A percentile compares a stretch with the other conserved stretches of the same genome.
phyloP scores from a whole-genome alignment of 2,888 invertebrate genomes.

The Junonia oenone region DNA sequence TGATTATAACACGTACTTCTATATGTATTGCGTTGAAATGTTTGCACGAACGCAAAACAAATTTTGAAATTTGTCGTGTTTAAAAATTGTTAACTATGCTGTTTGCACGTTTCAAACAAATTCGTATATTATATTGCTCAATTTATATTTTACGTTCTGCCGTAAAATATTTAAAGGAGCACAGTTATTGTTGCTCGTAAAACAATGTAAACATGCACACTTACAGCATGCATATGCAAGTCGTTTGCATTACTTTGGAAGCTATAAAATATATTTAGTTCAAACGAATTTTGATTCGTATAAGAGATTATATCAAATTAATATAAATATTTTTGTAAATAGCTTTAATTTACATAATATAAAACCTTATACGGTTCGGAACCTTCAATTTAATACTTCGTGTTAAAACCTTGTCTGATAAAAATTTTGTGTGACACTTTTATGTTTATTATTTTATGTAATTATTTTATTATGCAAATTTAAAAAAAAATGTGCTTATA shows the following conservation, averaged over 20 bases:
- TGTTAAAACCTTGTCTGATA: neutral
- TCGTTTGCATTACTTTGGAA: neutral
- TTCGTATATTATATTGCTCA: conserved; percentile 23
- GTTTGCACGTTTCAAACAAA: conserved; percentile 16
- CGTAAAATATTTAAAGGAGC: conserved; percentile 64
- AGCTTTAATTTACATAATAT: neutral
- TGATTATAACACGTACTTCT: no score
- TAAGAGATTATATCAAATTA: conserved; percentile 3
- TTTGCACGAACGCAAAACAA: neutral
- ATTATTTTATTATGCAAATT: no score
- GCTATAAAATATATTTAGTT: conserved; percentile 3
- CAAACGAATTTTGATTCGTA: neutral
- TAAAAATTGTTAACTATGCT: neutral
- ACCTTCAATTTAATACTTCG: neutral
- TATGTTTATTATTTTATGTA: no score
- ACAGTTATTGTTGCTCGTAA: conserved; percentile 57
- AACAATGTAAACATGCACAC: conserved; percentile 35
- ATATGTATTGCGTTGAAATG: no score
- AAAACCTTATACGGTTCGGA: neutral
- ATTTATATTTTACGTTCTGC: conserved; percentile 53
- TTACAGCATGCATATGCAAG: conserved; percentile 20
- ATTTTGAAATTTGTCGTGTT: neutral
- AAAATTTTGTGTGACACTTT: neutral
- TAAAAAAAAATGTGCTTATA: no score
- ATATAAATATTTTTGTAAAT: neutral